Base-by-base conservation (phyloP, 1,140 invertebrate genomes). In the Arctopsyche grandis region DNA sequence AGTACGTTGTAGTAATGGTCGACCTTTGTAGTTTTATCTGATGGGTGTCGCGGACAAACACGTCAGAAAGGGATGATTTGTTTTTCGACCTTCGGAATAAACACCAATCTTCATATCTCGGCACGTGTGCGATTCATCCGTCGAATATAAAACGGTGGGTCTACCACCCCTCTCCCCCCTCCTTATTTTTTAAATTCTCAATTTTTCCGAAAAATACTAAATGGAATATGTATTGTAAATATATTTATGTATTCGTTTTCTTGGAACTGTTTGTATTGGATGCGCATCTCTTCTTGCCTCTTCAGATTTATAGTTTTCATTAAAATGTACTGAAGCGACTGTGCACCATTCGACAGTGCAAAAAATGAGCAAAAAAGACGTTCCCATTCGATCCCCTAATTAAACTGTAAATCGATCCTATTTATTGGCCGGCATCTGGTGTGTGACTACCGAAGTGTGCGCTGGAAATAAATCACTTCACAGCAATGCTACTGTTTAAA, bases 11-110 rank as follows among this genome's bases (percentile, higher is more conserved):
- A 38, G 29, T 38, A 38, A 38, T 38, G 7, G 29, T 38, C 1
- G 29, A 38, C 29, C 29, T 38, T 38, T 38, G 29, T 38, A 38
- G 29, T 38, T 38, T 38, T 38, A 38, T 38, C 29, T 38, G 29
- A 52, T 52, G 3, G 48, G 48, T 10, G 16, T 16, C 48, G 48
- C 48, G 48, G 48, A 52, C 48, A 52, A 52, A 52, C 48, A 52
- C 48, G 48, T 52, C 48, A 52, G 12, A 52, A 52, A 52, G 48
- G 48, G 48, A 52, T 52, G 48, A 52, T 52, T 52, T 52, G 48
- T 52, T 52, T 52, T 52, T 52, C 48, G 48, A 12, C 48, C 48
- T 14, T 52, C 48, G 48, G 48, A 52, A 52, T 52, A 52, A 52
- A 52, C 48, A 52, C 48, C 48, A 10, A 52, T 52, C 48, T 52